Evolutionary conservation across 2,888 invertebrate genomes (phyloP).

Genomic region (Temnothorax unifasciatus): DNA sequence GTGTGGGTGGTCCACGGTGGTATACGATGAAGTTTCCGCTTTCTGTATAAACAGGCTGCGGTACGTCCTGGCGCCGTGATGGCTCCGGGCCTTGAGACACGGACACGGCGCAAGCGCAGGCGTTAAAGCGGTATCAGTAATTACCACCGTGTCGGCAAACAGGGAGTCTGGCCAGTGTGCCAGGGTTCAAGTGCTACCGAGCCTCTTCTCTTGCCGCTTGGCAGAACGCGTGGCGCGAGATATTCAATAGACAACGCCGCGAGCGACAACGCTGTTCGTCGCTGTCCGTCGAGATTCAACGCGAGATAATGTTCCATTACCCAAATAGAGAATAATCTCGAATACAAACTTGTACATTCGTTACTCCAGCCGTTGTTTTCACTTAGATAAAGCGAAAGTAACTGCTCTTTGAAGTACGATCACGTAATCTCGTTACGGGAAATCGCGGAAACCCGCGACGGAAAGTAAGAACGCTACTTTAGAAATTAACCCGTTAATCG

Average conservation of each 20-base stretch:
- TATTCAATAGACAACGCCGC: conserved; percentile 50
- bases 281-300: conserved; percentile 25
- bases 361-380: conserved; percentile 6
- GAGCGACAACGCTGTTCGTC: conserved; percentile 4
- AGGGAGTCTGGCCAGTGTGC: conserved; percentile 64
- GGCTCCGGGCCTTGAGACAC: conserved; percentile 60
- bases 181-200: conserved; percentile 56
- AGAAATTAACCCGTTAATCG: conserved; percentile 28
- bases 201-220: conserved; percentile 30
- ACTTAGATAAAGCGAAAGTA: conserved; percentile 1
- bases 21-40: conserved; percentile 73
- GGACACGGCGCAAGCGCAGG: conserved; percentile 72
- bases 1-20: conserved; percentile 58
- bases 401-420: neutral
- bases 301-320: conserved; percentile 15
- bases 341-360: neutral
- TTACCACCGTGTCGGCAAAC: conserved; percentile 83
- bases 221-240: conserved; percentile 37
- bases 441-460: neutral
- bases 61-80: conserved; percentile 57
- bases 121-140: conserved; percentile 83
- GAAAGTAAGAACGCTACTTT: conserved; percentile 2
- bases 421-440: neutral
- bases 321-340: conserved; percentile 17
- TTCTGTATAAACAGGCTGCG: conserved; percentile 75